phyloP scores from a whole-genome alignment of 2,797 vertebrate genomes.

The Girardinus metallicus region DNA sequence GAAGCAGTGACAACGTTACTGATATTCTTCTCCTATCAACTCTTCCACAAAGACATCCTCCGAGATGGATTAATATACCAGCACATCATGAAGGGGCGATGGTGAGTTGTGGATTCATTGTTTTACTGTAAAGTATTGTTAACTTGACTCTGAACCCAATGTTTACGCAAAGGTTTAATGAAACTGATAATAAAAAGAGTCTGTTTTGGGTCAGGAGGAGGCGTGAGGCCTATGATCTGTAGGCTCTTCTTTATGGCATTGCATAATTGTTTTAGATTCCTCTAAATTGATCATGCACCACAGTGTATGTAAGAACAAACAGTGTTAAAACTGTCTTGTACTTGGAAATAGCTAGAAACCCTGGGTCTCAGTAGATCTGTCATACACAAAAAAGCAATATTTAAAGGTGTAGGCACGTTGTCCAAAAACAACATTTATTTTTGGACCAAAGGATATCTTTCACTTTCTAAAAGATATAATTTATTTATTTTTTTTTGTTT shows the following conservation, averaged over 20 bases:
- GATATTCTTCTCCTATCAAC: slow-evolving; percentile 95
- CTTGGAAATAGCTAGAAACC: not conserved
- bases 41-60: slow-evolving; percentile 95
- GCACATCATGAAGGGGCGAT: slow-evolving; percentile 91
- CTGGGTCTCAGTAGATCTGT: not conserved
- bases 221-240: not conserved
- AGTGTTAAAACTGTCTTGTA: not conserved
- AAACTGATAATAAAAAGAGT: not conserved
- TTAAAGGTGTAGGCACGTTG: not conserved
- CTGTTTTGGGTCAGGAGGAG: not conserved
- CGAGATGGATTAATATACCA: slow-evolving; percentile 89
- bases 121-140: not conserved
- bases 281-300: not conserved
- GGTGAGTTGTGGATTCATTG: slow-evolving; percentile 80
- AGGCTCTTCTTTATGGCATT: not conserved
- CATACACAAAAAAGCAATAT: not conserved
- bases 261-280: not conserved
- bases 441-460: too few relatives aligned
- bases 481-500: not conserved
- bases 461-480: not conserved
- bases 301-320: not conserved
- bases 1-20: slow-evolving; percentile 94
- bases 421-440: not conserved
- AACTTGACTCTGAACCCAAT: not conserved
- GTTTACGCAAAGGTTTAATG: not conserved